phyloP scores from a whole-genome alignment of 1,140 invertebrate species.

The Megathymus violae region DNA sequence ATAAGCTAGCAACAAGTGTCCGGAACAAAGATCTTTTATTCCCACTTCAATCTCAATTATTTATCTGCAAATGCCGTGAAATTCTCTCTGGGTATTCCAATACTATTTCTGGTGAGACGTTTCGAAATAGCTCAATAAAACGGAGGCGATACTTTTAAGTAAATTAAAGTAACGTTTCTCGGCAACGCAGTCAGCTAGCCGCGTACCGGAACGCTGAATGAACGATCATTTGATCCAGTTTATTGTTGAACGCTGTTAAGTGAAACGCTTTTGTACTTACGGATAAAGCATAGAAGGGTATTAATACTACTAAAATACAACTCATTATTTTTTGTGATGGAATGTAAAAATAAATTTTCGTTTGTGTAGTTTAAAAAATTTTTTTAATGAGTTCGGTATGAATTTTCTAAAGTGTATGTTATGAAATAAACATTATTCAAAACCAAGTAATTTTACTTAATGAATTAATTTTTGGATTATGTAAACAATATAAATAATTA shows the following conservation, averaged over 20 bases:
- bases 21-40: background rate
- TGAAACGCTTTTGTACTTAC: background rate
- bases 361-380: too few species aligned
- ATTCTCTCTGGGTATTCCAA: background rate
- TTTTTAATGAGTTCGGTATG: too few species aligned
- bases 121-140: slow-evolving; percentile 20
- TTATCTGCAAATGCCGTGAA: background rate
- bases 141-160: slow-evolving; percentile 24
- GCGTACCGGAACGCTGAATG: slow-evolving; percentile 1
- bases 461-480: too few species aligned
- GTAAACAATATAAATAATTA: too few species aligned
- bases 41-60: background rate
- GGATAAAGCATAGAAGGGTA: too few species aligned
- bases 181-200: background rate
- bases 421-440: too few species aligned
- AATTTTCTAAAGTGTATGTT: too few species aligned
- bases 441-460: too few species aligned
- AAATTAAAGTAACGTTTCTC: slow-evolving; percentile 16
- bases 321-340: too few species aligned
- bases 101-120: slow-evolving; percentile 21
- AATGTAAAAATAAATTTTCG: too few species aligned
- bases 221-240: slow-evolving; percentile 8
- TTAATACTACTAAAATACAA: too few species aligned
- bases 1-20: background rate
- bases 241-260: background rate